phyloP scores from a whole-genome alignment of 2,797 vertebrate species.

The Podarcis siculus region DNA sequence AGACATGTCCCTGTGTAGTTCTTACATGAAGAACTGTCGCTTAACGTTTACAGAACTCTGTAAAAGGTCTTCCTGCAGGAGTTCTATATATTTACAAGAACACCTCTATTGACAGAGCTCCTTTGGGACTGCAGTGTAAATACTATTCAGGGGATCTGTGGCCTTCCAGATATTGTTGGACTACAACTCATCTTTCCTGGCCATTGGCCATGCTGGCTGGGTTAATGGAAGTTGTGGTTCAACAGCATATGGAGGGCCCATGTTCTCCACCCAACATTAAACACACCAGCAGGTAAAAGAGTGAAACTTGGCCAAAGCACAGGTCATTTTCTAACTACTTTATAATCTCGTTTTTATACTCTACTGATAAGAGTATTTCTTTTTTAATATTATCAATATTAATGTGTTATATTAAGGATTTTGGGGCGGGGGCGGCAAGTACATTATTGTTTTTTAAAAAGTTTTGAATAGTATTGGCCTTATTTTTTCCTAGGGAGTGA shows the following conservation, averaged over 20 bases:
- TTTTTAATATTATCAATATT: background rate
- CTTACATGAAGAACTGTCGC: background rate
- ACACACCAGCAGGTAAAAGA: background rate
- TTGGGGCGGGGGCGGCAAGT: no score
- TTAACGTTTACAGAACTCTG: background rate
- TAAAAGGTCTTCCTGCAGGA: no score
- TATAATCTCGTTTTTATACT: background rate
- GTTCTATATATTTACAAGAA: background rate
- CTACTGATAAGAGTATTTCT: background rate
- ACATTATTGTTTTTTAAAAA: background rate
- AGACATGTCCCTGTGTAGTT: no score
- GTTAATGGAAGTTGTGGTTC: no score
- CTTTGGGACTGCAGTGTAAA: background rate
- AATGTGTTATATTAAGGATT: background rate
- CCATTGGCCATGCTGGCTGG: no score
- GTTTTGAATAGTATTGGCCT: background rate
- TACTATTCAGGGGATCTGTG: no score
- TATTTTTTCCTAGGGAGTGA: conserved; percentile 58
- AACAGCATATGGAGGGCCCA: no score
- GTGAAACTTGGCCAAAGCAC: conserved; percentile 29
- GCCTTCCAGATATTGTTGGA: no score
- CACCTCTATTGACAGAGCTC: background rate
- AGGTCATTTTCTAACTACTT: background rate
- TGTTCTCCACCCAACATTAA: background rate
- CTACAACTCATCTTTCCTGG: no score